A percentile compares a stretch with the other conserved stretches of the same genome.
phyloP scores from a whole-genome alignment of 2,113 vertebrate genomes.

The Coptodon bakossiorum region DNA sequence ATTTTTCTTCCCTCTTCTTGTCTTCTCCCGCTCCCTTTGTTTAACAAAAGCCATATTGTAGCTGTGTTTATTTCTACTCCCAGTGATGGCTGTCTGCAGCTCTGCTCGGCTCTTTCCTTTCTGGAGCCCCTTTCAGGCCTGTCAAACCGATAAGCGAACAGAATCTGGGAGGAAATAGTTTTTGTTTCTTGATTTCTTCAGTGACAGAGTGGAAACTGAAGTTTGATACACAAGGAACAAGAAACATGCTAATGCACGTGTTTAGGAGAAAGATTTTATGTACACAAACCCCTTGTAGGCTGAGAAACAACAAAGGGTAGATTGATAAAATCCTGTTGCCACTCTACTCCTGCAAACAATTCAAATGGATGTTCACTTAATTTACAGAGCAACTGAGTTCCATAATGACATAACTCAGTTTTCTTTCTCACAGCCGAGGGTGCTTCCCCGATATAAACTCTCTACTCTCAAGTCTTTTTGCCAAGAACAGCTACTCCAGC shows the following conservation, averaged over 20 bases:
- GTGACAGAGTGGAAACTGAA: background rate
- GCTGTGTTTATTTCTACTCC: slow-evolving; percentile 29
- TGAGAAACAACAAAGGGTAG: background rate
- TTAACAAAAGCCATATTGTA: slow-evolving; percentile 46
- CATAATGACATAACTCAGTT: slow-evolving; percentile 28
- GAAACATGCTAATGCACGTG: background rate
- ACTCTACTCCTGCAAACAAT: background rate
- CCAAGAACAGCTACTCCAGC: slow-evolving; percentile 44
- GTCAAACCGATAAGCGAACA: background rate
- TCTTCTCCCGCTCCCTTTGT: background rate
- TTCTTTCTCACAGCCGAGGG: slow-evolving; percentile 27
- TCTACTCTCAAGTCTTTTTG: background rate
- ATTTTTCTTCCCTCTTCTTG: background rate
- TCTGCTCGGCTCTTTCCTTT: slow-evolving; percentile 5
- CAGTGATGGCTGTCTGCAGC: slow-evolving; percentile 24
- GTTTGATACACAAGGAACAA: background rate
- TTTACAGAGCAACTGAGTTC: background rate
- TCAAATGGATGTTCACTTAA: background rate
- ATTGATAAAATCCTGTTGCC: background rate
- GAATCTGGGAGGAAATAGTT: background rate
- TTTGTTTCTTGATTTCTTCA: background rate
- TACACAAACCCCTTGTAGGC: background rate
- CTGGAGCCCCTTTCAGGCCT: background rate
- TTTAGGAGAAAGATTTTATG: background rate
- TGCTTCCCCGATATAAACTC: slow-evolving; percentile 51